Percentiles rank a stretch among this genome's conserved stretches.
phyloP scores from a whole-genome alignment of 2,888 invertebrate genomes.

The Paralinhomoeus sp. region DNA sequence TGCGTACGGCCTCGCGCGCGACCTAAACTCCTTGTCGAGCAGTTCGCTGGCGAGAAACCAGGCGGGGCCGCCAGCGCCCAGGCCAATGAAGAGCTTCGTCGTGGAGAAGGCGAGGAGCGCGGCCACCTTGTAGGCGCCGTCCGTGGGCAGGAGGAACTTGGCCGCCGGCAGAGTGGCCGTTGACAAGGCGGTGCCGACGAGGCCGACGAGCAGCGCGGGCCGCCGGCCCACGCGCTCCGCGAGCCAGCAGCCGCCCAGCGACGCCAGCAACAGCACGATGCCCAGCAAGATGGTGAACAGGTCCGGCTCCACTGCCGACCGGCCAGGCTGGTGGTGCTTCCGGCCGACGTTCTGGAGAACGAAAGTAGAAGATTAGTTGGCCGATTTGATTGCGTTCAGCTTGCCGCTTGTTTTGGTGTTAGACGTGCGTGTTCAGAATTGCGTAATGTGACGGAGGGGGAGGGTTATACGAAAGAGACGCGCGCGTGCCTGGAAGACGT shows the following conservation, averaged over 20 bases:
- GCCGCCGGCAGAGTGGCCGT: too few species aligned
- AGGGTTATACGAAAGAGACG: too few species aligned
- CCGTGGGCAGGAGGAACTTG: too few species aligned
- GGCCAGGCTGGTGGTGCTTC: too few species aligned
- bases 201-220: slow-evolving; percentile 7
- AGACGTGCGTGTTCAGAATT: too few species aligned
- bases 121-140: neutral
- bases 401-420: too few species aligned
- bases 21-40: slow-evolving; percentile 8
- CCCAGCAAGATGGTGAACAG: slow-evolving; percentile 10
- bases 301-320: too few species aligned
- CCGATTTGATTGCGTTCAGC: neutral
- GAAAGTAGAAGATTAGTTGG: too few species aligned
- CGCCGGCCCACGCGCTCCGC: slow-evolving; percentile 2
- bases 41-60: slow-evolving; percentile 23
- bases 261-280: slow-evolving; percentile 8
- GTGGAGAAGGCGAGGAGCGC: slow-evolving; percentile 8
- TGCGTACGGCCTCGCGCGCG: too few species aligned
- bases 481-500: slow-evolving; percentile 9
- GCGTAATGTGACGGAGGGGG: too few species aligned
- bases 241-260: slow-evolving; percentile 10
- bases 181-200: slow-evolving; percentile 13
- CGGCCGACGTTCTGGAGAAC: neutral
- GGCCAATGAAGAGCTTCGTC: slow-evolving; percentile 11
- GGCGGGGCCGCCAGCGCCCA: slow-evolving; percentile 22